Evolutionary conservation across 1,140 invertebrate genomes (phyloP), one percentile per base, ranked within the genome.

Genomic region (Marisa cornuarietis): DNA sequence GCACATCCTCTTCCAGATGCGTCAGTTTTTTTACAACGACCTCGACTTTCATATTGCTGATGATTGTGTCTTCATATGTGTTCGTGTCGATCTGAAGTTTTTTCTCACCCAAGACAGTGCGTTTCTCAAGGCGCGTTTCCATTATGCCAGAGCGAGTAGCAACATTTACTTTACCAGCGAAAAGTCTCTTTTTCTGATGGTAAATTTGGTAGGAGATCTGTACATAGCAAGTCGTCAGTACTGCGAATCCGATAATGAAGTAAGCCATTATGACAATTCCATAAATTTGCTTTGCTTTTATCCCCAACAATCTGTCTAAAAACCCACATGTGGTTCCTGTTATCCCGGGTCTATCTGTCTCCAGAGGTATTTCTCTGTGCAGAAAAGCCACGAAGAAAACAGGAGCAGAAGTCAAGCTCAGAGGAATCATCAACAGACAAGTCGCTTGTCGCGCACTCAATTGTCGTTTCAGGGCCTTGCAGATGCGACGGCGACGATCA

Each of bases 401-500:
- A 4, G 18, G 18, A 52, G 24, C 24, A 22, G 62, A 18, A n/a
- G n/a, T 69, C 16, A 68, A 20, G 4, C 9, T 18, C 13, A 22
- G 20, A 24, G 24, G 24, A 31, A 51, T 20, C 7, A 75, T 20
- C 9, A 54, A 18, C 4, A 65, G n/a, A 20, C 10, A 20, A 14
- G 54, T 52, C 22, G 51, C 62, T 26, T 71, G 62, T 22, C 42
- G 24, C 11, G 74, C 65, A 0, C 26, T 79, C 65, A 74, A 75
- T 63, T 83, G 76, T 58, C 71, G 71, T 16, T 65, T 31, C 20
- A 78, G 68, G 1, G 80, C 71, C 61, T 52, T 66, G 51, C 82
- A 84, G 49, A 85, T 81, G n/a, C 76, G 71, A 22, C 77, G 74
- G 58, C 52, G 80, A 6, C 81, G 77, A 51, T 85, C 84, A 16